phyloP scores from a whole-genome alignment of 2,797 vertebrate species.

The Sphenodon punctatus region DNA sequence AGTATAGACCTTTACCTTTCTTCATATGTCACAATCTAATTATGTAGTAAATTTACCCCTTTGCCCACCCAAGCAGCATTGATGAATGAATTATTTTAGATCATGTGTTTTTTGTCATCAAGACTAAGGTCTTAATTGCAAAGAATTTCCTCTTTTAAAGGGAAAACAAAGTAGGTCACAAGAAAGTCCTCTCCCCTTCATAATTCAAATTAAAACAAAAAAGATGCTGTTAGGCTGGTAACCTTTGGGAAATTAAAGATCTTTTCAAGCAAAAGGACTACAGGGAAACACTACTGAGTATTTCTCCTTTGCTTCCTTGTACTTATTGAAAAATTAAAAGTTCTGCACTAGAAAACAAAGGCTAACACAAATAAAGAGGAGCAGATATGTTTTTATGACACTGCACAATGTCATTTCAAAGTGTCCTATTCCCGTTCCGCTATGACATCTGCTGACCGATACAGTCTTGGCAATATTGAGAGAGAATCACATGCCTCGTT shows the following conservation, averaged over 20 bases:
- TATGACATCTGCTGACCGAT: conserved; percentile 38
- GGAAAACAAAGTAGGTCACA: conserved; percentile 14
- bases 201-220: conserved; percentile 54
- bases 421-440: conserved; percentile 30
- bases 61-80: conserved; percentile 7
- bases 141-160: conserved; percentile 34
- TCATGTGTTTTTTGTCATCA: background rate
- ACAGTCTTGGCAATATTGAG: conserved; percentile 42
- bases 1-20: background rate
- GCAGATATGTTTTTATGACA: conserved; percentile 17
- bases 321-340: conserved; percentile 12
- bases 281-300: conserved; percentile 1
- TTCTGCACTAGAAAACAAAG: conserved; percentile 24
- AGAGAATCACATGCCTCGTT: conserved; percentile 8
- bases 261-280: conserved; percentile 19
- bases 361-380: conserved; percentile 11
- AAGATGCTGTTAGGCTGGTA: conserved; percentile 8
- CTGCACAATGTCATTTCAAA: conserved; percentile 29
- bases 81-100: background rate
- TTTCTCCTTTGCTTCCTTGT: background rate
- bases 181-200: conserved; percentile 14
- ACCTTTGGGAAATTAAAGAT: conserved; percentile 56
- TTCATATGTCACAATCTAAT: conserved; percentile 17
- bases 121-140: conserved; percentile 37
- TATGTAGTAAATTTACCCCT: conserved; percentile 37